Base-by-base conservation (phyloP, 2,888 invertebrate species). In the Megastigmus dorsalis region DNA sequence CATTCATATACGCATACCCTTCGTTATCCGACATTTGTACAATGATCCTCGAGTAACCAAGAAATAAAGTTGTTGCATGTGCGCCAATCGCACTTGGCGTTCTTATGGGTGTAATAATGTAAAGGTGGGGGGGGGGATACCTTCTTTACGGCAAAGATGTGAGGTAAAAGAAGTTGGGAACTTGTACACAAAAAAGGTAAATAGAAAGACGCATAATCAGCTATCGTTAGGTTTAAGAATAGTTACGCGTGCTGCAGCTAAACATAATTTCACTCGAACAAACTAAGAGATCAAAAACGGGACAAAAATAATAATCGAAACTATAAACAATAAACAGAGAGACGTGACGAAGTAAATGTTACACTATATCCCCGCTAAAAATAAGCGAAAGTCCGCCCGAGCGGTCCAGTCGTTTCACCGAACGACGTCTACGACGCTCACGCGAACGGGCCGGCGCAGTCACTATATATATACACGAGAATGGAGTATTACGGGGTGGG, bases 401-500 rank as follows among this genome's bases (percentile, higher is more conserved):
- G 5, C n/a, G 23, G 23, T 38, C 26, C 9, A 13, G 26, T 9
- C 41, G 59, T 59, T 41, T 41, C 59, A 2, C 15, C 2, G 41
- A 41, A 43, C 60, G 60, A 43, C 60, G 28, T 60, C 28, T 43
- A 60, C 28, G 43, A 6, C 60, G 28, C 18, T 60, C 43, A 28
- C 57, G 57, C 20, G 57, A n/a, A n/a, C n/a, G n/a, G n/a, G n/a
- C n/a, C n/a, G n/a, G n/a, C n/a, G n/a, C n/a, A n/a, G n/a, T n/a
- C n/a, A n/a, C n/a, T n/a, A n/a, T n/a, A n/a, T n/a, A n/a, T n/a
- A n/a, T n/a, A 15, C 59, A 18, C 60, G 28, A 28, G 43, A 60
- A 60, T 41, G 60, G 60, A 60, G 60, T 43, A 60, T 60, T 60
- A 60, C 60, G 60, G 13, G 15, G 28, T n/a, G n/a, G n/a, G n/a